These are phyloP conservation scores for Tholera decimalis DNA, from an alignment of 2,888 invertebrate species.

Conservation along the genomic window DNA sequence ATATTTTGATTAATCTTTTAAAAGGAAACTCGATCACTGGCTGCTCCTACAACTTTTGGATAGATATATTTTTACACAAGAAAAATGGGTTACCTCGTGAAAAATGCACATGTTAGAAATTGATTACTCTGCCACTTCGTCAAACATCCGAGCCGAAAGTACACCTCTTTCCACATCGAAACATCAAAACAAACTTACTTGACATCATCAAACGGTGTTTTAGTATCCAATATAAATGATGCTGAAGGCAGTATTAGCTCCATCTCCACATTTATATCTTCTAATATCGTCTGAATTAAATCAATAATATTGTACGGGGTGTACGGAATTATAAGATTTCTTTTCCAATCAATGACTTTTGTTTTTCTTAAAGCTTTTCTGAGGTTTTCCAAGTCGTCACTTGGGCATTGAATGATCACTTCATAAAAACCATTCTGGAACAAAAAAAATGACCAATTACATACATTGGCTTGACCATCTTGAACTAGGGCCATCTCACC, in stretches of 20 bases:
- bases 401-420: conserved; percentile 74
- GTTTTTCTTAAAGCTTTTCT: conserved; percentile 74
- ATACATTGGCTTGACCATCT: no score
- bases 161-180: no score
- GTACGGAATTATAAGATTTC: conserved; percentile 66
- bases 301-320: conserved; percentile 66
- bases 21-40: no score
- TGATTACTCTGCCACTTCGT: background rate
- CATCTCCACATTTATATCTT: conserved; percentile 58
- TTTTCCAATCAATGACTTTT: conserved; percentile 75
- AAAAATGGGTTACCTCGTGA: no score
- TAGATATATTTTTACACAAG: no score
- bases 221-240: conserved; percentile 66
- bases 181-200: conserved; percentile 58
- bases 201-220: conserved; percentile 64
- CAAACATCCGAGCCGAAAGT: background rate
- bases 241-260: conserved; percentile 47
- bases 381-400: conserved; percentile 70
- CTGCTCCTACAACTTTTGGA: no score
- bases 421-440: conserved; percentile 74
- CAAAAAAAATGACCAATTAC: no score
- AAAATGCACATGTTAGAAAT: background rate
- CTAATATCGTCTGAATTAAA: conserved; percentile 62
- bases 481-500: no score
- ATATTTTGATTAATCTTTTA: no score